A percentile compares a stretch with the other conserved stretches of the same genome.
phyloP scores from a whole-genome alignment of 92 coral and sea anemone species.

The Porites evermanni region DNA sequence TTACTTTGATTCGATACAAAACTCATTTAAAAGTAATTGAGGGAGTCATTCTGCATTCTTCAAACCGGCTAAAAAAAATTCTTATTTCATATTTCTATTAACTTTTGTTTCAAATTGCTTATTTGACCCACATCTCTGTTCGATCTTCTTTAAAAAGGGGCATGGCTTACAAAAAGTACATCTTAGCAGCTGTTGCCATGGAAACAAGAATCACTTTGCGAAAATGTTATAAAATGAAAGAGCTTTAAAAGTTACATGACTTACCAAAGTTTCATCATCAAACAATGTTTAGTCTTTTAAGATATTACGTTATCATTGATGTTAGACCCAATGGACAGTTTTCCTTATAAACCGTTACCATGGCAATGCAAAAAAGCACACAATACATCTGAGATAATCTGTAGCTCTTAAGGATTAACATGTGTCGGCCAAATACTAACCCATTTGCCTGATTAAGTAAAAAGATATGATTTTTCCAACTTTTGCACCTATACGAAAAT shows the following conservation, averaged over 20 bases:
- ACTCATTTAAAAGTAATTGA: background rate
- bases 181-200: background rate
- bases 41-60: background rate
- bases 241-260: constrained; percentile 3
- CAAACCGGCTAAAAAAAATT: background rate
- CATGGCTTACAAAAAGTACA: background rate
- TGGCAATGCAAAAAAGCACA: no score
- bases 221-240: background rate
- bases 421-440: no score
- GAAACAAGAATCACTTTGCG: constrained; percentile 10
- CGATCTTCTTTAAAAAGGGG: constrained; percentile 9
- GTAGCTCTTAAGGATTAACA: no score
- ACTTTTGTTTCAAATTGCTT: background rate
- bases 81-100: background rate
- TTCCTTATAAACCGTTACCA: no score
- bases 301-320: background rate
- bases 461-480: no score
- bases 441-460: no score
- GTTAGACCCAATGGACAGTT: no score
- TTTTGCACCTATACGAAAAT: no score
- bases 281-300: background rate
- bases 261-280: background rate
- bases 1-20: background rate
- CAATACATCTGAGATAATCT: no score
- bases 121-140: constrained; percentile 7